These are phyloP conservation scores for Brachionus manjavacas DNA, from an alignment of 1,140 invertebrate species.

Conservation along the genomic window DNA sequence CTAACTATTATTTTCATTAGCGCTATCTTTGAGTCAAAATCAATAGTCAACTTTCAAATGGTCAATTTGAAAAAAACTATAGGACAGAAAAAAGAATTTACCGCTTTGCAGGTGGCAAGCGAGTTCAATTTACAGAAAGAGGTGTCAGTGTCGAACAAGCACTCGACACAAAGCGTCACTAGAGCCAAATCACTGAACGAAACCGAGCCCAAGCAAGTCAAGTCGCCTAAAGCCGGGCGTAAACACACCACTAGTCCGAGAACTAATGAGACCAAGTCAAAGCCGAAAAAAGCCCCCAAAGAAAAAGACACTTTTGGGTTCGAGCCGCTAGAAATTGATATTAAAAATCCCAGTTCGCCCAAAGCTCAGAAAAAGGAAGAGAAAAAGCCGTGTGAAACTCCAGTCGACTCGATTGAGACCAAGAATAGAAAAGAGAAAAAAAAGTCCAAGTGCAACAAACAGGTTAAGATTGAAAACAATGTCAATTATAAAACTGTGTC, in stretches of 20 bases:
- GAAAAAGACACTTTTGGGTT: slow-evolving; percentile 1
- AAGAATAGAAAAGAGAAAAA: background rate
- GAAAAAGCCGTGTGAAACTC: background rate
- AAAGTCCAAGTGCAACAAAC: background rate
- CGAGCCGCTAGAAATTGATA: background rate
- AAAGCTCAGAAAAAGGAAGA: background rate
- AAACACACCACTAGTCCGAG: background rate
- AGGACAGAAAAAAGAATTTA: background rate
- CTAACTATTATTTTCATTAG: slow-evolving; percentile 9
- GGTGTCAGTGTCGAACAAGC: background rate
- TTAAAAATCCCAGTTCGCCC: background rate
- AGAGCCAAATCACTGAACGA: background rate
- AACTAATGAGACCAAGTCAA: background rate
- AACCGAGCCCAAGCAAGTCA: background rate
- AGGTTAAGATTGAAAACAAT: background rate
- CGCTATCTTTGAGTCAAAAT: slow-evolving; percentile 6
- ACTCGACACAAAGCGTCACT: background rate
- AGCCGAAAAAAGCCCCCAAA: background rate
- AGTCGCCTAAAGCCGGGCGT: background rate
- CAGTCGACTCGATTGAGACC: background rate
- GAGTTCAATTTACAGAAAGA: slow-evolving; percentile 7
- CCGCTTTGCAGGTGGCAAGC: background rate
- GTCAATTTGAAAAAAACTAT: background rate
- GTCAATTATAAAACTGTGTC: background rate
- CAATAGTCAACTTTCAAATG: background rate